phyloP scores from a whole-genome alignment of 2,888 invertebrate species.

The Ariolimax columbianus region DNA sequence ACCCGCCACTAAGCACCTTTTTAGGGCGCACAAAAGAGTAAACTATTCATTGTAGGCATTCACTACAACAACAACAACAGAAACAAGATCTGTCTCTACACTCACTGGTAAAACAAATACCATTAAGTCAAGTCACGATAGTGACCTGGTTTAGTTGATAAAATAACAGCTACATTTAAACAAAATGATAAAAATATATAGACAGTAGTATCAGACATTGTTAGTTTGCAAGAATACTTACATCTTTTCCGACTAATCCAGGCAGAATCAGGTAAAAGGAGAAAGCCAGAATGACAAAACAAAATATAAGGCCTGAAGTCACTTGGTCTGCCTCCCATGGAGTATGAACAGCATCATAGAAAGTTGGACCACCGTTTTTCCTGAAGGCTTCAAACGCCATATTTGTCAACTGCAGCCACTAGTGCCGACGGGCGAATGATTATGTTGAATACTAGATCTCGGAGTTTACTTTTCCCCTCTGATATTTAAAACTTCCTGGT shows the following conservation, averaged over 20 bases:
- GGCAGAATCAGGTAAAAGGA: slow-evolving; percentile 97
- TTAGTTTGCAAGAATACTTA: slow-evolving; percentile 64
- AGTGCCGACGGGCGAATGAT: not conserved
- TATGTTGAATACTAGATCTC: too few relatives aligned
- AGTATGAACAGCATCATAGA: slow-evolving; percentile 95
- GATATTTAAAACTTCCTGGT: not conserved
- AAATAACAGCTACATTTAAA: too few relatives aligned
- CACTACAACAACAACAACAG: too few relatives aligned
- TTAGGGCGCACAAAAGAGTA: too few relatives aligned
- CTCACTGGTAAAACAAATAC: too few relatives aligned
- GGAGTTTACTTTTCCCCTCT: not conserved
- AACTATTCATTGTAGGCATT: too few relatives aligned
- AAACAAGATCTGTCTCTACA: too few relatives aligned
- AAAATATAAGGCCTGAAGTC: slow-evolving; percentile 80
- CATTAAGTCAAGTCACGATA: too few relatives aligned
- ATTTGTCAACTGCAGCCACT: not conserved
- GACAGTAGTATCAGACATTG: too few relatives aligned
- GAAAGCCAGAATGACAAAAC: slow-evolving; percentile 93
- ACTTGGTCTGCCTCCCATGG: slow-evolving; percentile 92
- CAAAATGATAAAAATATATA: too few relatives aligned
- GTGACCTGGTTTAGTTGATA: too few relatives aligned
- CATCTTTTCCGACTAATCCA: slow-evolving; percentile 82
- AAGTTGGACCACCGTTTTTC: slow-evolving; percentile 96
- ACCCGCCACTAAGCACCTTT: too few relatives aligned
- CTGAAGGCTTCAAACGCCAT: slow-evolving; percentile 86